phyloP scores from a whole-genome alignment of 64 coral and sea anemone species.

The Dendronephthya gigantea region DNA sequence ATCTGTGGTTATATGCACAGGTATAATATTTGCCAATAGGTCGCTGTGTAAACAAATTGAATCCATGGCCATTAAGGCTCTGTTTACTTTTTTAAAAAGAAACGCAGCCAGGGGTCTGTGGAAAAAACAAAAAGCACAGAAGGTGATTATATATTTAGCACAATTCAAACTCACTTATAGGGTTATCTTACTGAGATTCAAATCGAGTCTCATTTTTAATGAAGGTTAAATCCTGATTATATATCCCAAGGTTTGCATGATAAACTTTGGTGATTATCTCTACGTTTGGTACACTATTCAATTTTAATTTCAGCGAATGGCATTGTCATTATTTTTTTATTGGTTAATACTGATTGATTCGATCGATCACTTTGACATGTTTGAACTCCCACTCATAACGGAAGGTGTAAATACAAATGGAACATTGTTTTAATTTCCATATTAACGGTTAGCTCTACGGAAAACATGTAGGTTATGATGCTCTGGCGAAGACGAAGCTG shows the following conservation, averaged over 20 bases:
- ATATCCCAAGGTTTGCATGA: not conserved
- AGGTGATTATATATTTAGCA: not conserved
- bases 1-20: no score
- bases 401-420: not conserved
- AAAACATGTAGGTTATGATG: not conserved
- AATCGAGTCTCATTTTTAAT: no score
- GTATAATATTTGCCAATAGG: no score
- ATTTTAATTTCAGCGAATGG: not conserved
- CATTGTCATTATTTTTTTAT: not conserved
- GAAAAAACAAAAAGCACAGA: not conserved
- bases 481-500: no score
- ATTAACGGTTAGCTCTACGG: not conserved
- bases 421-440: not conserved
- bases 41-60: not conserved
- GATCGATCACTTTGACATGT: not conserved
- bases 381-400: not conserved
- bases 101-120: not conserved
- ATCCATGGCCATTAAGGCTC: not conserved
- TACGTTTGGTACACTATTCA: not conserved
- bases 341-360: not conserved
- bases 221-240: no score
- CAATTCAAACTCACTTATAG: no score
- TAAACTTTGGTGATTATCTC: not conserved
- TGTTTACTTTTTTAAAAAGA: not conserved
- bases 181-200: no score